Conservation (phyloP, 2,888 invertebrate genomes). For the Thecocarcelia acutangulata region DNA sequence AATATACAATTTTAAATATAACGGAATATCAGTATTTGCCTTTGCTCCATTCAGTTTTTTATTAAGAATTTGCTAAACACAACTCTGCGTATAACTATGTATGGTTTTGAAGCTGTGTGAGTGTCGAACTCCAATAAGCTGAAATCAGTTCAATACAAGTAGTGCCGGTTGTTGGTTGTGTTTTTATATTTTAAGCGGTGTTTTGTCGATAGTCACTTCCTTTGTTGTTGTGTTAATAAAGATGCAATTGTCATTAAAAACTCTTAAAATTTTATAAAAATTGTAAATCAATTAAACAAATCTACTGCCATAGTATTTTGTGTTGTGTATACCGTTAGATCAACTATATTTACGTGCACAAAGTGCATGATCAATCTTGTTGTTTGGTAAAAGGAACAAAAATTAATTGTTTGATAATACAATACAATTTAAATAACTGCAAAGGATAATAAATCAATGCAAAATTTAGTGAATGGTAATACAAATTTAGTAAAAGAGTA, state of each 20-base stretch:
- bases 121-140: constrained; percentile 28
- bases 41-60: not conserved
- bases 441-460: constrained; percentile 68
- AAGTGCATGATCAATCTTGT: constrained; percentile 53
- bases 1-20: constrained; percentile 5
- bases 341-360: not conserved
- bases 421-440: constrained; percentile 60
- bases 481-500: constrained; percentile 8
- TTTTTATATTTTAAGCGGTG: constrained; percentile 23
- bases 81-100: constrained; percentile 11
- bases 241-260: constrained; percentile 43
- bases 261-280: constrained; percentile 12
- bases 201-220: constrained; percentile 1
- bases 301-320: constrained; percentile 39
- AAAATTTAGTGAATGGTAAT: constrained; percentile 70
- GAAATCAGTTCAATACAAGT: constrained; percentile 30
- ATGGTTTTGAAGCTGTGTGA: not conserved
- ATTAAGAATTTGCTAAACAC: not conserved
- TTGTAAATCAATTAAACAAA: not conserved
- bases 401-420: constrained; percentile 23
- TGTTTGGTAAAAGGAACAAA: not conserved
- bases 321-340: constrained; percentile 40
- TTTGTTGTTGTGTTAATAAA: constrained; percentile 37
- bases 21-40: constrained; percentile 2
- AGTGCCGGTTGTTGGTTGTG: constrained; percentile 53